These are phyloP conservation scores for Hydrozoanthus tunicans DNA, from an alignment of 64 coral and sea anemone genomes.

Conservation along the genomic window DNA sequence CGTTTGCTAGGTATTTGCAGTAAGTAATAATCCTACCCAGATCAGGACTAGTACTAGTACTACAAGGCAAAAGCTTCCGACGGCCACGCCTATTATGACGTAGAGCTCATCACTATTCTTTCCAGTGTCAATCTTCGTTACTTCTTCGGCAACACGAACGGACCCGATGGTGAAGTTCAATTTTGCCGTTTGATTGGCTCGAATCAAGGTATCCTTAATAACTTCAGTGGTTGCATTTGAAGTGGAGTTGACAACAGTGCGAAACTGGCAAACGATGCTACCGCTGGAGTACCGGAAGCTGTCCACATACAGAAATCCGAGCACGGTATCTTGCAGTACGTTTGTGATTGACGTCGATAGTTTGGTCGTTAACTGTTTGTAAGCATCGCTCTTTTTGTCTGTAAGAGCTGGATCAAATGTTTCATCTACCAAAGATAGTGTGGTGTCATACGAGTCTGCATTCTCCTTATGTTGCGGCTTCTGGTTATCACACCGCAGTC, in stretches of 20 bases:
- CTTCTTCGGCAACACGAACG: not conserved
- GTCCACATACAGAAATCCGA: not conserved
- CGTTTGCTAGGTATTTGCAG: too few species aligned
- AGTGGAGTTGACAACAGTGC: not conserved
- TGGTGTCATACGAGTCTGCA: not conserved
- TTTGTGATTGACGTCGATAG: not conserved
- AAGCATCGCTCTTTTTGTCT: not conserved
- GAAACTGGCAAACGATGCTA: slow-evolving; percentile 4
- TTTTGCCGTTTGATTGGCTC: not conserved
- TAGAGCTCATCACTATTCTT: not conserved
- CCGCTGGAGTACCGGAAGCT: not conserved
- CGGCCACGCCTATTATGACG: not conserved
- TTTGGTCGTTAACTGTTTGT: not conserved
- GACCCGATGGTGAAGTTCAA: not conserved
- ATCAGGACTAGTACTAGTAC: not conserved
- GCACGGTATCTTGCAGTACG: not conserved
- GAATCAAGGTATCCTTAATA: not conserved
- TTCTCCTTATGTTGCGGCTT: not conserved
- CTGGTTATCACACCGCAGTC: not conserved
- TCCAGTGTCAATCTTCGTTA: not conserved
- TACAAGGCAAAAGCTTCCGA: not conserved
- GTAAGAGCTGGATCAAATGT: not conserved
- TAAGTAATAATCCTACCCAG: not conserved
- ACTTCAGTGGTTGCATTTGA: not conserved
- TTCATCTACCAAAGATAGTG: not conserved